A percentile compares a stretch with the other conserved stretches of the same genome.
Conservation (phyloP, 2,797 vertebrate species). For the Manis pentadactyla region DNA sequence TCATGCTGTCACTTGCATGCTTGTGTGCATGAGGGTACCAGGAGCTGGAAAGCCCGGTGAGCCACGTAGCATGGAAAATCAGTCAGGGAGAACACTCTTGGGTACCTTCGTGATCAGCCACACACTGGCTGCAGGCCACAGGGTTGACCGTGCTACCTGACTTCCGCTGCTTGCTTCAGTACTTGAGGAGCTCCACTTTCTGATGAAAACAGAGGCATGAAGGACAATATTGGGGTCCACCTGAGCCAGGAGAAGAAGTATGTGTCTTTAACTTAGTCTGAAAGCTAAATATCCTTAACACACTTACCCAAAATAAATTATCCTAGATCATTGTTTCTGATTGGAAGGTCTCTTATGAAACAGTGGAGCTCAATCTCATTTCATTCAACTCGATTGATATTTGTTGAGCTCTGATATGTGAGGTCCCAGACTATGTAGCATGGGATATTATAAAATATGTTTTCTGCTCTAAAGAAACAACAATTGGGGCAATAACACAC, state of each 20-base stretch:
- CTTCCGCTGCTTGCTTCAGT: not conserved
- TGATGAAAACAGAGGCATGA: constrained; percentile 67
- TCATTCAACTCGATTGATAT: not conserved
- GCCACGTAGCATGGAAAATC: not conserved
- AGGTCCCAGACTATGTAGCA: not conserved
- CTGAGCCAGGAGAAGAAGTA: constrained; percentile 63
- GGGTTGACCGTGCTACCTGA: not conserved
- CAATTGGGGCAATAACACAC: not conserved
- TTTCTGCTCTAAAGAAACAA: not conserved
- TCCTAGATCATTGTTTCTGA: not conserved
- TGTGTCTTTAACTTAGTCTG: not conserved
- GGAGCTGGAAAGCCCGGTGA: not conserved
- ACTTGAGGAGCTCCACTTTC: constrained; percentile 45
- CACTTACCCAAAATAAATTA: not conserved
- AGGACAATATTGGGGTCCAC: constrained; percentile 75
- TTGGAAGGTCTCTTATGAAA: constrained; percentile 18
- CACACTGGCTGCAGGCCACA: constrained; percentile 69
- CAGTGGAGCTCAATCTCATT: not conserved
- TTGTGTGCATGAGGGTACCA: not conserved
- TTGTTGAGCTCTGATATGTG: not conserved
- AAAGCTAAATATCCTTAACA: constrained; percentile 3
- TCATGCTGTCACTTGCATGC: not conserved
- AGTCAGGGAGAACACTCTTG: not conserved
- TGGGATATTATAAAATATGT: not conserved
- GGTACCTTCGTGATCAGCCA: constrained; percentile 81